Base-by-base conservation (phyloP, 2,888 invertebrate species). In the Heliconius hortense region DNA sequence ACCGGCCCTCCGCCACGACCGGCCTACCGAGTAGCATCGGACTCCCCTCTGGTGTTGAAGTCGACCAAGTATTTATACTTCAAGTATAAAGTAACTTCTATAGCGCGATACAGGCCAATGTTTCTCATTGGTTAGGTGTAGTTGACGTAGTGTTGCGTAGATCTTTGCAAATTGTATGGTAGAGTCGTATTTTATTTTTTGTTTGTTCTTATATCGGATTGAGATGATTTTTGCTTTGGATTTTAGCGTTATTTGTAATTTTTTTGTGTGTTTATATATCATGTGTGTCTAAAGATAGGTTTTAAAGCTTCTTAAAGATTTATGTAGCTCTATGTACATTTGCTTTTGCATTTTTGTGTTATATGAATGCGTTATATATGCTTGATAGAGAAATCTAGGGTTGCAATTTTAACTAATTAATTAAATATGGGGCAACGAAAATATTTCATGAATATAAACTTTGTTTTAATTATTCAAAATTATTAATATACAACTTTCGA, bases 51-150 rank as follows among this genome's bases (percentile, higher is more conserved):
- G 0, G 0, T 0, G 0, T 0, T 0, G 1, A 5, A 13, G 5
- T 2, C 21, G 2, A 53, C 35, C 64, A 69, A 74, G 53, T 79
- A 84, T 83, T 76, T 83, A 84, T 84, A 81, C 78, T 11, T 43
- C 82, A 35, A 21, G 48, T 1, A 10, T 24, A 31, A 18, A 80
- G 84, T 87, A 88, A 88, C 83, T 85, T 84, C 76, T 80, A 79
- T 84, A 88, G 82, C 88, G 92, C 83, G 92, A 88, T 90, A 82
- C 81, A 90, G 88, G 77, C 78, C 71, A 76, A 24, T 79, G 72
- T 66, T 59, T 79, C 73, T 81, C 75, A 87, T 87, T 87, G 87
- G 85, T 75, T 76, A 80, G 59, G 66, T 67, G 68, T 5, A 21
- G 24, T 35, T 79, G 77, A 82, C 81, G 82, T 53, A 13, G 63